A percentile compares a stretch with the other conserved stretches of the same genome.
Conservation (phyloP, 2,797 vertebrate genomes). For the Epinephelus awoara region DNA sequence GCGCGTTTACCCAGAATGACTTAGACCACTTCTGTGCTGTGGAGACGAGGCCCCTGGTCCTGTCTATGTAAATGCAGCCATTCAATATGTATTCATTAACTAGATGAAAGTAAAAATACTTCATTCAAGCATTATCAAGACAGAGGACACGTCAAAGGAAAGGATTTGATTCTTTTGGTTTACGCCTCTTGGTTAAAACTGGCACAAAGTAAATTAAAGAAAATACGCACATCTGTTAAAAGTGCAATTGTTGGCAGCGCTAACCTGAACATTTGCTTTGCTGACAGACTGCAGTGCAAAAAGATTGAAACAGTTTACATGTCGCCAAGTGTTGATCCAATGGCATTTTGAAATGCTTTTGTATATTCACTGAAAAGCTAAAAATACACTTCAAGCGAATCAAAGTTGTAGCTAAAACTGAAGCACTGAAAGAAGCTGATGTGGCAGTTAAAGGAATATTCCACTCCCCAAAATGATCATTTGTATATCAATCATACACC, state of each 20-base stretch:
- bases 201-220: not conserved
- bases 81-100: not conserved
- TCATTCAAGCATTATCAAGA: not conserved
- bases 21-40: constrained; percentile 21
- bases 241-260: not conserved
- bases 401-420: not conserved
- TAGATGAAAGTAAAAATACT: not conserved
- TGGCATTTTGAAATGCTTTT: constrained; percentile 10
- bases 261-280: not conserved
- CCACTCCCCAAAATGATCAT: too few relatives aligned
- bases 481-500: too few relatives aligned
- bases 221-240: not conserved
- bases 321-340: constrained; percentile 15
- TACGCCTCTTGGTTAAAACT: not conserved
- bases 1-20: constrained; percentile 29
- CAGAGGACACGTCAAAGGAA: constrained; percentile 8
- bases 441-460: not conserved
- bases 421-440: not conserved
- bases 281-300: constrained; percentile 13
- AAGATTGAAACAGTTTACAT: constrained; percentile 18
- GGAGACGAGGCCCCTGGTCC: constrained; percentile 11
- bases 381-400: not conserved
- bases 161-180: constrained; percentile 18
- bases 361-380: not conserved
- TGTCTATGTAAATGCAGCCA: not conserved